Evolutionary conservation across 2,113 vertebrate species (phyloP), one percentile per base, ranked within the genome.

Genomic region (Clinocottus analis): DNA sequence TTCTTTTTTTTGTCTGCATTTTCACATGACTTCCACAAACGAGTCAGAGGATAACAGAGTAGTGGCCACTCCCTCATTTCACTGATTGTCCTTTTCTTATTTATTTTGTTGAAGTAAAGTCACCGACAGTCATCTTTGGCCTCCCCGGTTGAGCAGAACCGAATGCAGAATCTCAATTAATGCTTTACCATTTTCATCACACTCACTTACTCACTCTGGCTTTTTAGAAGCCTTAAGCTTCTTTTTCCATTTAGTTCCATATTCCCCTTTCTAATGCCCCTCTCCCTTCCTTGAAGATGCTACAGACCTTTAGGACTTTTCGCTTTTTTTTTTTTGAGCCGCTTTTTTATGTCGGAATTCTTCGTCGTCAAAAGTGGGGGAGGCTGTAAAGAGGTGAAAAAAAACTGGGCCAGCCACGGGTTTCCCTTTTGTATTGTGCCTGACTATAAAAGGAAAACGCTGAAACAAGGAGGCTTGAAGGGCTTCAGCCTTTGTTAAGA

Each of bases 151-250:
- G 3, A 71, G 41, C 55, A 21, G 73, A 64, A 66, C 66, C 39
- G 29, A 7, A 55, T 63, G 72, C 68, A 39, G 84, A 89, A 91
- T 89, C 76, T 43, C 72, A 89, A 90, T 91, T 68, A 35, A 75
- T 49, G 37, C 77, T 31, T 49, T 80, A 76, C 58, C 69, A 43
- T 68, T 79, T 53, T 66, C 14, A 12, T 68, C 75, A 84, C 78
- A 43, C 87, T 82, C 56, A 68, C 29, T 79, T 1, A 21, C 25
- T 31, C 59, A 63, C 64, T 81, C 13, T 0, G 39, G 43, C 68
- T 70, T 79, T 69, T 80, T 41, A 62, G 49, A 27, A 25, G 68
- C 56, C 72, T 41, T 9, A 17, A 72, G 39, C 60, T 60, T 69
- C 53, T 55, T 80, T 77, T 43, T 49, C 68, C 35, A 25, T 83